A percentile compares a stretch with the other conserved stretches of the same genome.
These are phyloP conservation scores for Apis florea DNA, from an alignment of 1,140 invertebrate genomes.

Conservation along the genomic window DNA sequence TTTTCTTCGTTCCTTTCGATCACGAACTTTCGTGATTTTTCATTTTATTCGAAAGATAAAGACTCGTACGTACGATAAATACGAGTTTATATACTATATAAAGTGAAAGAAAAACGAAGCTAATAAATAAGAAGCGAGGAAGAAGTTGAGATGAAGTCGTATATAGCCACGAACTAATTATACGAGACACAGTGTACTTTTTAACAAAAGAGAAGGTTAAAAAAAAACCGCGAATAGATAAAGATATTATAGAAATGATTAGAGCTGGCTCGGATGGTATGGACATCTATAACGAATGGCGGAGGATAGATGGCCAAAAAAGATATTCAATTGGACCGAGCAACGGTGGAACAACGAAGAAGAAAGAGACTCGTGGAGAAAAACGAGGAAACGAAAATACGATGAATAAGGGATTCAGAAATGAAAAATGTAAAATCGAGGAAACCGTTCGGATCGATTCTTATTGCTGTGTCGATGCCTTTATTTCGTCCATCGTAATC, in stretches of 20 bases:
- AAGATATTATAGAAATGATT: slow-evolving; percentile 1
- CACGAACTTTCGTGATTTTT: too few relatives aligned
- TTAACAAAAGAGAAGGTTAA: neutral
- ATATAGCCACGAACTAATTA: neutral
- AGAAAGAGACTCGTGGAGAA: neutral
- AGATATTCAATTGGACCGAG: neutral
- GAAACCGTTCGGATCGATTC: neutral
- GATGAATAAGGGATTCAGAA: neutral
- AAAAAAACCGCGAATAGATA: neutral
- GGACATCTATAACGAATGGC: slow-evolving; percentile 1
- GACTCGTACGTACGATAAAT: too few relatives aligned
- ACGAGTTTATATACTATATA: too few relatives aligned
- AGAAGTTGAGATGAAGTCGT: neutral
- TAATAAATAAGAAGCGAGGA: neutral
- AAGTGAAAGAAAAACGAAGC: neutral
- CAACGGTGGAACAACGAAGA: neutral
- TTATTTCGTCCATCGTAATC: too few relatives aligned
- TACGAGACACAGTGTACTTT: neutral
- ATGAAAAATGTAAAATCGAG: neutral
- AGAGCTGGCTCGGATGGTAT: neutral
- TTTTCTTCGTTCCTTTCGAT: too few relatives aligned
- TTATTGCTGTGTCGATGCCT: too few relatives aligned
- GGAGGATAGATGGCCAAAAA: neutral
- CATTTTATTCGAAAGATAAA: too few relatives aligned
- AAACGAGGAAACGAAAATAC: neutral